Evolutionary conservation across 2,797 vertebrate genomes (phyloP).

Genomic region (Poecilia wingei): DNA sequence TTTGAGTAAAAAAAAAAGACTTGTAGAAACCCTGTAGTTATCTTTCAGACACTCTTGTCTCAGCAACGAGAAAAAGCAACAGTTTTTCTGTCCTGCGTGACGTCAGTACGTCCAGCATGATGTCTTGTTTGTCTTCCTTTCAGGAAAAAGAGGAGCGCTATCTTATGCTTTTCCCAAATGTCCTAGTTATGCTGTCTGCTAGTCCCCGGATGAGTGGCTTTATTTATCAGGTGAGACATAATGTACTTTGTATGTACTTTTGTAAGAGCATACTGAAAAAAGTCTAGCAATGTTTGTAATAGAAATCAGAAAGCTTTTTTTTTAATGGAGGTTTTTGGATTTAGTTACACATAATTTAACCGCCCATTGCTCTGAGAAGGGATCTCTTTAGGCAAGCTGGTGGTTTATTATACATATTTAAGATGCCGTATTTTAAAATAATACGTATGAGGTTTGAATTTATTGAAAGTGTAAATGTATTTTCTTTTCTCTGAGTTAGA

Average conservation of each 20-base stretch:
- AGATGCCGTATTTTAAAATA: neutral
- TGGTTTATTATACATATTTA: neutral
- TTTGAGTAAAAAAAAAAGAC: neutral
- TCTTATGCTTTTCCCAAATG: slow-evolving; percentile 92
- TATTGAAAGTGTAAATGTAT: neutral
- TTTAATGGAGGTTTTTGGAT: neutral
- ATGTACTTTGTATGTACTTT: neutral
- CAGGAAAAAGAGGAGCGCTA: slow-evolving; percentile 97
- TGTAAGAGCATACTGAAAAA: neutral
- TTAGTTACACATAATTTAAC: neutral
- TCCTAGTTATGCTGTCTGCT: slow-evolving; percentile 92
- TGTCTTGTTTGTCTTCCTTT: slow-evolving; percentile 20
- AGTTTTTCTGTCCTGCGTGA: neutral
- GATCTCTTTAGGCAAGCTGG: neutral
- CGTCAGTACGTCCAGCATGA: neutral
- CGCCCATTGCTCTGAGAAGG: neutral
- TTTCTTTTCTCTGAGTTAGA: neutral
- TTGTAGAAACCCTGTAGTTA: neutral
- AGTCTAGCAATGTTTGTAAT: neutral
- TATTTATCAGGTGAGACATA: slow-evolving; percentile 90
- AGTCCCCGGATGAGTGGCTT: slow-evolving; percentile 98
- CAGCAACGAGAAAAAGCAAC: neutral
- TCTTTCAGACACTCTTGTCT: neutral
- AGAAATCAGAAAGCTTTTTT: neutral
- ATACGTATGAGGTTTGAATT: neutral